A percentile compares a stretch with the other conserved stretches of the same genome.
Evolutionary conservation across 2,113 vertebrate genomes (phyloP).

Genomic region (Colius striatus): DNA sequence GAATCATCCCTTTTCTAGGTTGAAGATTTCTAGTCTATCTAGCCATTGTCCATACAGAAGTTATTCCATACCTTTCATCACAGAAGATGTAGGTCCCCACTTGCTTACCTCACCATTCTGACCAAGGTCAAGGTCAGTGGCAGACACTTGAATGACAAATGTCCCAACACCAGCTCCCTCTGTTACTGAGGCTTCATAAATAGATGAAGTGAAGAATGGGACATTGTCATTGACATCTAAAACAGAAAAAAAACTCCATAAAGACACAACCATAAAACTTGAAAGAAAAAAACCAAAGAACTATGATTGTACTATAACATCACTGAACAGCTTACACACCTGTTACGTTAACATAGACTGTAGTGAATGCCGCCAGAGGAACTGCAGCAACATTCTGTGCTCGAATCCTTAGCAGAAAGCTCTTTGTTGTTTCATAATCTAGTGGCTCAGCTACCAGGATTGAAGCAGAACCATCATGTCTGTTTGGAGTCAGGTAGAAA

Average conservation of each 20-base stretch:
- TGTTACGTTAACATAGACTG: conserved; percentile 83
- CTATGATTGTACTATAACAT: background rate
- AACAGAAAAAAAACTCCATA: background rate
- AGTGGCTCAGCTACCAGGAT: conserved; percentile 87
- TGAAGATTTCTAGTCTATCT: background rate
- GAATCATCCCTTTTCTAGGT: background rate
- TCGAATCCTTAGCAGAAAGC: conserved; percentile 84
- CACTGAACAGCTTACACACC: conserved; percentile 68
- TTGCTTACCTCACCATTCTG: conserved; percentile 85
- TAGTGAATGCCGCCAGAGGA: conserved; percentile 86
- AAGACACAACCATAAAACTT: background rate
- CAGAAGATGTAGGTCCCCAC: background rate
- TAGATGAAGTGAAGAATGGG: conserved; percentile 90
- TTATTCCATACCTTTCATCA: background rate
- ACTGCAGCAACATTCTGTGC: conserved; percentile 88
- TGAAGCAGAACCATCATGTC: conserved; percentile 86
- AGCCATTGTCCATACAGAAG: background rate
- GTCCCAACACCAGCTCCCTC: conserved; percentile 85
- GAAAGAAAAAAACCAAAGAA: background rate
- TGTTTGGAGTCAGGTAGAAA: conserved; percentile 90
- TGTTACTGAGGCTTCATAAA: conserved; percentile 87
- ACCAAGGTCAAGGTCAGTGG: conserved; percentile 85
- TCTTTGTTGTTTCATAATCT: conserved; percentile 86
- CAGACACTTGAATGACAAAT: conserved; percentile 85
- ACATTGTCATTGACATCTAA: conserved; percentile 93